Evolutionary conservation across 2,113 vertebrate genomes (phyloP), one percentile per base, ranked within the genome.

Genomic region (Dipodomys merriami): DNA sequence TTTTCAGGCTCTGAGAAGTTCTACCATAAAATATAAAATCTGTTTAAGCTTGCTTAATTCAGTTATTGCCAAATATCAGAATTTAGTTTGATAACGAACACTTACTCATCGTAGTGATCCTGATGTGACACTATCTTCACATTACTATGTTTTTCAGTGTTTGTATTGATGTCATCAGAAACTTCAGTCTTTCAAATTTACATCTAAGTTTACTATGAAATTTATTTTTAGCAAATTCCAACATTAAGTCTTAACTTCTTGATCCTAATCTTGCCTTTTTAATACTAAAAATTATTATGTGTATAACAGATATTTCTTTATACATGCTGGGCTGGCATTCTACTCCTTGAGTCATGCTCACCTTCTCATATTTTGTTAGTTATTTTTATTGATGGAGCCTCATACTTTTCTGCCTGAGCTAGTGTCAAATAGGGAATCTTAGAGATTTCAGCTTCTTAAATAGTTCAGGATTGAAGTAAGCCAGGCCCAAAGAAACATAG

Each of bases 211-310:
- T 93, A 60, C 27, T 11, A 23, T 53, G 8, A 15, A 20, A 71
- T 82, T 88, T 80, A 73, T 69, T 78, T 91, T 85, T 74, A 90
- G 65, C 91, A 82, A 76, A 46, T 33, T 85, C n/a, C 29, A 44
- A 33, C 16, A 67, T 39, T 89, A 33, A 4, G 2, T 76, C 23
- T 94, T 2, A 68, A 68, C 12, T 90, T 78, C 13, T 87, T 82
- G 2, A 60, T 35, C 7, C n/a, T 83, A 69, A 81, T 12, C 5
- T 83, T 86, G 20, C 25, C 4, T 91, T 88, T 94, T 81, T 46
- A 62, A 39, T 76, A 29, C 73, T 93, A 44, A 86, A 88, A 72
- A 33, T 87, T 83, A 80, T 57, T 89, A 78, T 46, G 8, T n/a
- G 67, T 60, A 60, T 39, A 30, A 23, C 19, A 9, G 62, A 57